Conservation (phyloP, 2,113 vertebrate genomes). For the Mastomys coucha region DNA sequence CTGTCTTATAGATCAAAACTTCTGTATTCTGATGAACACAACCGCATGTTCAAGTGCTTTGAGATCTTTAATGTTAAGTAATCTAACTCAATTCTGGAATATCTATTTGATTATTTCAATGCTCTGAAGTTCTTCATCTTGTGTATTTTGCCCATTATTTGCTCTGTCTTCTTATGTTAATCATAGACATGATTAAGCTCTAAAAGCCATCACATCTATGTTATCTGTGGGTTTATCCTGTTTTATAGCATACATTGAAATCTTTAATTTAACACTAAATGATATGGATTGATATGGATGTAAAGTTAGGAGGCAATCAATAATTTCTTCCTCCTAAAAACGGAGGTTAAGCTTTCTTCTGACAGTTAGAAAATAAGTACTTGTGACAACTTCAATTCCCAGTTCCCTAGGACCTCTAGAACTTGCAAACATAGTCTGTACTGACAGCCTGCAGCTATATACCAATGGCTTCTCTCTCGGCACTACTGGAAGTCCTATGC, state of each 20-base stretch:
- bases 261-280: not conserved
- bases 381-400: not conserved
- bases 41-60: not conserved
- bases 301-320: not conserved
- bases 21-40: not conserved
- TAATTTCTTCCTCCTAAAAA: not conserved
- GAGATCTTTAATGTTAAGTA: not conserved
- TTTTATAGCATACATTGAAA: not conserved
- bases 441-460: not conserved
- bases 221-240: not conserved
- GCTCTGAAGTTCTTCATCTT: conserved; percentile 1
- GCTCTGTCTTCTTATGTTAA: not conserved
- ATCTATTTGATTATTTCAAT: not conserved
- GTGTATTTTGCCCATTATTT: not conserved
- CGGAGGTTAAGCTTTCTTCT: not conserved
- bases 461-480: not conserved
- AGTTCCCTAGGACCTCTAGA: not conserved
- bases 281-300: not conserved
- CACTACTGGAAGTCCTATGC: not conserved
- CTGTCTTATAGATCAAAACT: not conserved
- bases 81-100: not conserved
- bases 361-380: not conserved
- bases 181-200: not conserved
- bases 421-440: not conserved
- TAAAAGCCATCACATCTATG: not conserved